phyloP scores from a whole-genome alignment of 2,888 invertebrate species.

The Megaustenia siamemsis region DNA sequence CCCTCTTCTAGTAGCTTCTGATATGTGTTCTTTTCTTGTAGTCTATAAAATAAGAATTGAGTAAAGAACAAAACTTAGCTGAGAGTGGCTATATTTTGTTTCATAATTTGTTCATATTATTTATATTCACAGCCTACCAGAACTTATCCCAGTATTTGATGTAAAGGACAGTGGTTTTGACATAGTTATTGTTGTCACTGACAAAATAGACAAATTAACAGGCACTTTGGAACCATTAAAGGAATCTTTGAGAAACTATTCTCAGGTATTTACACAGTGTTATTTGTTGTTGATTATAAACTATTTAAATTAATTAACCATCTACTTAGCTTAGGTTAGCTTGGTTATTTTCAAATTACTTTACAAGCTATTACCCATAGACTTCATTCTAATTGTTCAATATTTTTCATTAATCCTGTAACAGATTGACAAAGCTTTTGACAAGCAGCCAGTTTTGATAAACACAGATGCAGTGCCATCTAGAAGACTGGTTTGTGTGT shows the following conservation, averaged over 20 bases:
- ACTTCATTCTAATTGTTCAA: no score
- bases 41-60: no score
- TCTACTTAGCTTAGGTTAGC: no score
- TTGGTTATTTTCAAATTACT: no score
- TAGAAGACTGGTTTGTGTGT: constrained; percentile 68
- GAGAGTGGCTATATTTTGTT: no score
- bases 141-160: constrained; percentile 65
- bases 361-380: no score
- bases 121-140: constrained; percentile 52
- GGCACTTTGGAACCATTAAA: constrained; percentile 71
- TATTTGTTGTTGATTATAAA: not conserved
- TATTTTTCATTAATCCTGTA: constrained; percentile 55
- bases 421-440: constrained; percentile 82
- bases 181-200: constrained; percentile 79
- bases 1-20: no score
- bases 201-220: constrained; percentile 70
- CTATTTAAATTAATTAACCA: not conserved
- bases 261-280: constrained; percentile 65
- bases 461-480: constrained; percentile 72
- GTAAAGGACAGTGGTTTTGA: constrained; percentile 77
- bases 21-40: no score
- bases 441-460: constrained; percentile 76
- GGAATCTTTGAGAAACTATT: constrained; percentile 69
- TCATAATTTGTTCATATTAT: no score
- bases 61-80: no score